These are phyloP conservation scores for Netelia fuscicornis DNA, from an alignment of 2,888 invertebrate genomes.

Conservation along the genomic window DNA sequence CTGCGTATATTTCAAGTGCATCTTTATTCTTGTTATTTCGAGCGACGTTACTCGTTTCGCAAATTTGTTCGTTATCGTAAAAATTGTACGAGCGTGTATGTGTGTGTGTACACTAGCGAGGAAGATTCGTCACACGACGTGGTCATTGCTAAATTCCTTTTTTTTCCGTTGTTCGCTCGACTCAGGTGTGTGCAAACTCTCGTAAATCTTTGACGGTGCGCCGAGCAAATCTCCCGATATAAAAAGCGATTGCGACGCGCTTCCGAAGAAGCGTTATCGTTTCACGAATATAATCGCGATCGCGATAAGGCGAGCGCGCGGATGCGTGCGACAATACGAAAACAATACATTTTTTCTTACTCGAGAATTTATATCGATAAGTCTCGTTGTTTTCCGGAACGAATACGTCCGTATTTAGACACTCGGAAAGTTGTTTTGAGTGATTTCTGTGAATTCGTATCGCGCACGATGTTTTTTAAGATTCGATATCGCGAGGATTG, in stretches of 20 bases:
- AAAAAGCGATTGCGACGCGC: too few species aligned
- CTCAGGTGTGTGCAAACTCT: too few species aligned
- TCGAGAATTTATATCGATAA: too few species aligned
- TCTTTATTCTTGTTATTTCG: background rate
- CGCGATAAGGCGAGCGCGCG: too few species aligned
- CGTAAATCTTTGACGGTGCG: too few species aligned
- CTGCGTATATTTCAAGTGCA: background rate
- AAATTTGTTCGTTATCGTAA: background rate
- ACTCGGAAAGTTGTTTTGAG: background rate
- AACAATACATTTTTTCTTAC: too few species aligned
- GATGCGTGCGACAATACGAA: too few species aligned
- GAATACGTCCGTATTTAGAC: background rate
- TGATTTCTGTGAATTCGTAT: background rate
- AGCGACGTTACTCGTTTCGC: background rate
- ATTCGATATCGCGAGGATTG: conserved; percentile 33
- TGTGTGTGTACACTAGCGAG: background rate
- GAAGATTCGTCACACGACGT: conserved; percentile 30
- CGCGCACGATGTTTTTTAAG: background rate
- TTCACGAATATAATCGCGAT: too few species aligned
- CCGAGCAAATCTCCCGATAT: too few species aligned
- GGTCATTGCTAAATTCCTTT: background rate
- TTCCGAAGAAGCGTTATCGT: too few species aligned
- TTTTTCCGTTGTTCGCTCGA: conserved; percentile 34
- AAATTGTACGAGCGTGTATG: background rate
- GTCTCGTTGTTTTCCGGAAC: too few species aligned